Evolutionary conservation across 2,888 invertebrate species (phyloP).

Genomic region (Nemotelus nigrinus): DNA sequence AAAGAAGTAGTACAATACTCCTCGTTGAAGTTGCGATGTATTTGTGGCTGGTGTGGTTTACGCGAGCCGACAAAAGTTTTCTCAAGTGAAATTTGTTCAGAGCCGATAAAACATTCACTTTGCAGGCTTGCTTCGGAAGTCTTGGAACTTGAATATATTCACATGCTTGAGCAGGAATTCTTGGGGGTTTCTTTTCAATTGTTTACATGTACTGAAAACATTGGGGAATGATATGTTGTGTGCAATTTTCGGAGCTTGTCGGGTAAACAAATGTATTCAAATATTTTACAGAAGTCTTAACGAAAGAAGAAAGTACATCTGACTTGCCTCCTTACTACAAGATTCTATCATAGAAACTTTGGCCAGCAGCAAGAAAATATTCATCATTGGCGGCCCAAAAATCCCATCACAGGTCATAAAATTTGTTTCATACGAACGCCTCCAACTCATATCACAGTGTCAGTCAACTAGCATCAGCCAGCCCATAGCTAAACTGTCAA

Average conservation of each 20-base stretch:
- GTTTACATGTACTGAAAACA: too few species aligned
- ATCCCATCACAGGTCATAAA: background rate
- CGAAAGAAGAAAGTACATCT: too few species aligned
- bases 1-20: slow-evolving; percentile 10
- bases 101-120: background rate
- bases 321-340: too few species aligned
- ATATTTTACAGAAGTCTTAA: too few species aligned
- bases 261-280: too few species aligned
- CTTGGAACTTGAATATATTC: background rate
- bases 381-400: background rate
- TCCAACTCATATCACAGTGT: background rate
- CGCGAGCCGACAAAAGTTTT: slow-evolving; percentile 23
- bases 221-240: too few species aligned
- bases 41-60: slow-evolving; percentile 33
- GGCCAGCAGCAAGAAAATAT: too few species aligned
- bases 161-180: background rate
- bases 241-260: too few species aligned
- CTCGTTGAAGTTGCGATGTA: slow-evolving; percentile 24
- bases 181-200: too few species aligned
- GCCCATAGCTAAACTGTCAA: slow-evolving; percentile 27
- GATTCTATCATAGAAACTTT: too few species aligned
- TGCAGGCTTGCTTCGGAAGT: background rate
- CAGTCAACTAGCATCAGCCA: background rate
- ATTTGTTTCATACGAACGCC: background rate
- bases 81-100: slow-evolving; percentile 33